Evolutionary conservation across 2,888 invertebrate genomes (phyloP), one percentile per base, ranked within the genome.

Genomic region (Sceliomorpha sp.): DNA sequence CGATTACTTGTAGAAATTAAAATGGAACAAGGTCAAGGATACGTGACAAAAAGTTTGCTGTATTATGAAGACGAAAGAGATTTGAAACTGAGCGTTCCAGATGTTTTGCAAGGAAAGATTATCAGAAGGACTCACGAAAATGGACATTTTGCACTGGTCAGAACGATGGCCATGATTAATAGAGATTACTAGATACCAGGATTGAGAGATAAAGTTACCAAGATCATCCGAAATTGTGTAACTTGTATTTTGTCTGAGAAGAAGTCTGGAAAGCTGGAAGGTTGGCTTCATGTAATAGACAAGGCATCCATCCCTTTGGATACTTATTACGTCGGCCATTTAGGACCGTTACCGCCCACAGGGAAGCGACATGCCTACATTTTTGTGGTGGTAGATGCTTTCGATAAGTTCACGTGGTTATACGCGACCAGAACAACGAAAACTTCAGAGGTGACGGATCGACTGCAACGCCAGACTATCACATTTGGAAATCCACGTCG

Each of bases 171-270:
- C 8, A 17, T 56, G 45, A 8, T 56, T 7, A 29, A 31, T 20
- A 34, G 24, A 5, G 45, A 45, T 14, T 58, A 37, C n/a, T 47
- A 39, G 15, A 36, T 47, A 17, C 29, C 42, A 14, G 15, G 7
- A 50, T 9, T 59, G 31, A 48, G 50, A 14, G 9, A 10, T 1
- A 37, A 50, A 26, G 32, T 34, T 1, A 40, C 31, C 8, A 37
- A 37, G 24, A 13, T 48, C 2, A 47, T 48, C 5, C 29, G 24
- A 9, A 50, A 40, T 31, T 59, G 59, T 10, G 24, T 59, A 1
- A 17, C 2, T 27, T 70, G 72, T 44, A 74, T 74, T 14, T 34
- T 72, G 13, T 64, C 64, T n/a, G n/a, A n/a, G n/a, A n/a, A n/a
- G n/a, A n/a, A n/a, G n/a, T n/a, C n/a, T n/a, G n/a, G n/a, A n/a